Percentiles rank a stretch among this genome's conserved stretches.
phyloP scores from a whole-genome alignment of 2,797 vertebrate genomes.

The Sus cebifrons region DNA sequence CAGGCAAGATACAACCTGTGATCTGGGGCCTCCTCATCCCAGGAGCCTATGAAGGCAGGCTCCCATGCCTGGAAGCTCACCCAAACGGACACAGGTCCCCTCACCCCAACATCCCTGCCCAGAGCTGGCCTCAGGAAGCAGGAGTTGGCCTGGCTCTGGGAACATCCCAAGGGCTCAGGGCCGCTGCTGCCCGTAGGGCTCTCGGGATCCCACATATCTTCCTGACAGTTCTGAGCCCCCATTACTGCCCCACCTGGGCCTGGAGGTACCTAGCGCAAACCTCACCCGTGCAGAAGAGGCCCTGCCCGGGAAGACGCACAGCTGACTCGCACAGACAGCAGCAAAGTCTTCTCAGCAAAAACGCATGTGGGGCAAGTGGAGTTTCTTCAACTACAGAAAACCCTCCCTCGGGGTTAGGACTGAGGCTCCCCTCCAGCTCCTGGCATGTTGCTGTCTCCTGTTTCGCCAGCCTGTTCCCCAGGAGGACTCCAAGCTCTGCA shows the following conservation, averaged over 20 bases:
- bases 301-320: background rate
- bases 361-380: accelerated
- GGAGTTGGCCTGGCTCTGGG: background rate
- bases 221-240: background rate
- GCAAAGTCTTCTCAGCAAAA: background rate
- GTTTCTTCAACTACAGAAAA: background rate
- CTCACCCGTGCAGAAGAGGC: background rate
- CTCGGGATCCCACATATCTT: background rate
- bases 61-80: background rate
- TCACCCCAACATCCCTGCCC: background rate
- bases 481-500: background rate
- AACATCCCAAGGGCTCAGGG: background rate
- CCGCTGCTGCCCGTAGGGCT: background rate
- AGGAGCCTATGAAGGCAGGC: background rate
- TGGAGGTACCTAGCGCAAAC: background rate
- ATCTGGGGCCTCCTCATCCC: background rate
- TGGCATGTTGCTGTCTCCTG: background rate
- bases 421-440: background rate
- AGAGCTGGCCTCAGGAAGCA: background rate
- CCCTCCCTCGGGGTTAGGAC: background rate
- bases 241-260: too few species aligned
- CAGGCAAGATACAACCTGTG: background rate
- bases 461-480: background rate
- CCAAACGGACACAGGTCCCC: background rate
- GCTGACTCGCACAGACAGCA: background rate